These are phyloP conservation scores for Borostomias antarcticus DNA, from an alignment of 2,797 vertebrate species.

Conservation along the genomic window DNA sequence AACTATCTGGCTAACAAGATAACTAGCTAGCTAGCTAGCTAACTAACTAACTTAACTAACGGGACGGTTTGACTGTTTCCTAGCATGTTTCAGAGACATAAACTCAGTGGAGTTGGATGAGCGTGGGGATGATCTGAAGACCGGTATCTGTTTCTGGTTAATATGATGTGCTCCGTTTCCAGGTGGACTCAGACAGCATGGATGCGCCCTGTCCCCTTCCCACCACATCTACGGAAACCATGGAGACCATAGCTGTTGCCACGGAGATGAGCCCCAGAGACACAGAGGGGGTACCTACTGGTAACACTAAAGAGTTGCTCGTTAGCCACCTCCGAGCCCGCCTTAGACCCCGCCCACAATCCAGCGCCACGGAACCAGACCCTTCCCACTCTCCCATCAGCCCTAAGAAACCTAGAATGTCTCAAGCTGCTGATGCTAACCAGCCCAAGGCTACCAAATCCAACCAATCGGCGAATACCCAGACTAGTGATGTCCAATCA, in stretches of 20 bases:
- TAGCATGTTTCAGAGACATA: no score
- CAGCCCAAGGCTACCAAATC: conserved; percentile 14
- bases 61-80: no score
- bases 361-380: conserved; percentile 17
- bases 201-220: neutral
- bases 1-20: no score
- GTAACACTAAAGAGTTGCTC: conserved; percentile 13
- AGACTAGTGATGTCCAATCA: neutral
- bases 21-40: no score
- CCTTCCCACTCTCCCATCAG: neutral
- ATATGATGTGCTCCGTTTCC: no score
- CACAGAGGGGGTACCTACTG: conserved; percentile 7
- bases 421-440: conserved; percentile 34
- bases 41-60: no score
- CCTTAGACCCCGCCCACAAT: conserved; percentile 30
- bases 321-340: conserved; percentile 48
- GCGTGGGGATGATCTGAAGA: no score
- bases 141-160: no score
- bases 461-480: conserved; percentile 4
- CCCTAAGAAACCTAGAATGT: conserved; percentile 15
- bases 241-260: conserved; percentile 3
- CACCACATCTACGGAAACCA: neutral
- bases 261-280: conserved; percentile 3
- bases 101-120: no score
- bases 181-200: no score